A percentile compares a stretch with the other conserved stretches of the same genome.
These are phyloP conservation scores for Erebia aethiops DNA, from an alignment of 2,888 invertebrate species.

Conservation along the genomic window DNA sequence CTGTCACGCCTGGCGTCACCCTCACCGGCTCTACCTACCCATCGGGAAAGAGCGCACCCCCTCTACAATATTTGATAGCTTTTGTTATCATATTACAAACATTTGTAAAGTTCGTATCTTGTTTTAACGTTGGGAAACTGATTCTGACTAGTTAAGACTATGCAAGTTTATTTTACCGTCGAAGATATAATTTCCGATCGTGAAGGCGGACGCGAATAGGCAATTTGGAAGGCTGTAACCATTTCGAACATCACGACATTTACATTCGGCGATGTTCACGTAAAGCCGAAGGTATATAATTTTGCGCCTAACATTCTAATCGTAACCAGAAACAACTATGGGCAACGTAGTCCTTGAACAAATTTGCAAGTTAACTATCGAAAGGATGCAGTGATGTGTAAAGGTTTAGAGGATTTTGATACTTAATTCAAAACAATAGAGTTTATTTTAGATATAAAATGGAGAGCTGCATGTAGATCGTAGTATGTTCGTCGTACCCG, in stretches of 20 bases:
- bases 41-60: no score
- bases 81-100: not conserved
- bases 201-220: constrained; percentile 37
- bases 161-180: constrained; percentile 18
- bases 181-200: constrained; percentile 32
- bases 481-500: constrained; percentile 29
- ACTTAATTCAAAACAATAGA: not conserved
- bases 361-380: constrained; percentile 40
- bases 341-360: constrained; percentile 48
- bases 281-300: constrained; percentile 39
- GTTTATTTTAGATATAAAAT: constrained; percentile 17
- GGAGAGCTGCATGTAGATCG: constrained; percentile 9
- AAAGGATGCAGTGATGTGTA: constrained; percentile 25
- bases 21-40: no score
- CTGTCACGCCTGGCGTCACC: no score
- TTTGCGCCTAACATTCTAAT: constrained; percentile 41
- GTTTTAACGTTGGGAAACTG: constrained; percentile 1
- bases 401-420: constrained; percentile 4
- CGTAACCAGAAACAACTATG: constrained; percentile 37
- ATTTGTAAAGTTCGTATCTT: not conserved
- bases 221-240: constrained; percentile 35
- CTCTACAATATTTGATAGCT: no score
- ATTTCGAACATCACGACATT: constrained; percentile 36
- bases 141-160: not conserved
- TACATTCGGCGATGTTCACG: constrained; percentile 37